Conservation (phyloP, 2,113 vertebrate species). For the Motacilla tschutschensis region DNA sequence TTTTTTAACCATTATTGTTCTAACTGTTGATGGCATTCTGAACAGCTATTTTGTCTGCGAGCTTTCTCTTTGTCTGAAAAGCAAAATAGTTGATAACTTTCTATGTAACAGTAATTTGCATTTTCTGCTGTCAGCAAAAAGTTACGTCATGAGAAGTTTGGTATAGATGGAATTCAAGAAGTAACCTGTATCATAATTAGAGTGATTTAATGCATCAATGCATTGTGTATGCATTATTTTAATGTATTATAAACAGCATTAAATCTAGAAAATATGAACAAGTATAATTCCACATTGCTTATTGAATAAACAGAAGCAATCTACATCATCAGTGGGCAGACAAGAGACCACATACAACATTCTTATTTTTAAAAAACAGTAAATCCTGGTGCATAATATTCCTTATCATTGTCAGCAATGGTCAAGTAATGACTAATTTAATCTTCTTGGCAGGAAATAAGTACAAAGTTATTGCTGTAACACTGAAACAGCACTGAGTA, state of each 20-base stretch:
- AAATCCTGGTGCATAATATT: not conserved
- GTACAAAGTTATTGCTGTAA: not conserved
- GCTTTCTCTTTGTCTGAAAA: conserved; percentile 57
- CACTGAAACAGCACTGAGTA: not conserved
- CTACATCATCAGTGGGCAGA: not conserved
- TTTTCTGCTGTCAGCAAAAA: conserved; percentile 33
- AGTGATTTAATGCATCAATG: not conserved
- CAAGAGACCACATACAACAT: conserved; percentile 10
- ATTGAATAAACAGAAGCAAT: conserved; percentile 48
- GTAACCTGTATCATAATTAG: conserved; percentile 6
- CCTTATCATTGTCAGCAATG: not conserved
- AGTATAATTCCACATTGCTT: not conserved
- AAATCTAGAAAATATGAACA: conserved; percentile 4
- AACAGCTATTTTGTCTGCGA: conserved; percentile 64
- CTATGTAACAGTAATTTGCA: conserved; percentile 6
- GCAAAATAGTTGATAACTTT: conserved; percentile 63
- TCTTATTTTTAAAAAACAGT: not conserved
- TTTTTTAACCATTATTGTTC: conserved; percentile 85
- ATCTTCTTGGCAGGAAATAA: not conserved
- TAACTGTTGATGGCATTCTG: conserved; percentile 73
- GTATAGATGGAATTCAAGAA: not conserved
- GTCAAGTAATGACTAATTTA: not conserved
- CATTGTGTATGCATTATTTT: too few relatives aligned
- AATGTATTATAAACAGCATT: not conserved
- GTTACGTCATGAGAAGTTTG: conserved; percentile 17